Evolutionary conservation across 2,113 vertebrate genomes (phyloP).

Genomic region (Psilopogon haemacephalus): DNA sequence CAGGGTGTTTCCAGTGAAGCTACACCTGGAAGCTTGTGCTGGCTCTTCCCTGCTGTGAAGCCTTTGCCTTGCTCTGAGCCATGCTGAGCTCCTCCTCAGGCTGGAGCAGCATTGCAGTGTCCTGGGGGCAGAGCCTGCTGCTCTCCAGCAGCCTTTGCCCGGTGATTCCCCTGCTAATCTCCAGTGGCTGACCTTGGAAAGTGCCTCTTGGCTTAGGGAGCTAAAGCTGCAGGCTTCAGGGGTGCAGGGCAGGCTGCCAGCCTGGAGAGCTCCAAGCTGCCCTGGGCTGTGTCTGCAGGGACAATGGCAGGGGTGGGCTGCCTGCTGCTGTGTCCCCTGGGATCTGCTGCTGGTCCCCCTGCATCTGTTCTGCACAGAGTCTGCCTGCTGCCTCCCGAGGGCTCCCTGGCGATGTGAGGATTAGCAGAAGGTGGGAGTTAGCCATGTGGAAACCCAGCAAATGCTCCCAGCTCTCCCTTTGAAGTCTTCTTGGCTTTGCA

Average conservation of each 20-base stretch:
- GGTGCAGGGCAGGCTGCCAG: not conserved
- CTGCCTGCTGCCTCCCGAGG: not conserved
- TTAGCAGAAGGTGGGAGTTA: not conserved
- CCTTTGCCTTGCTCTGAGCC: not conserved
- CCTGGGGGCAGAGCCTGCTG: slow-evolving; percentile 1
- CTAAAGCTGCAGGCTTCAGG: slow-evolving; percentile 31
- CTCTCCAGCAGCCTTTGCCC: not conserved
- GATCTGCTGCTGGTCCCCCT: not conserved
- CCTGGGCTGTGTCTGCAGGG: not conserved
- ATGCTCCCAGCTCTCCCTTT: not conserved
- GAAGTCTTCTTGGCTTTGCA: not conserved
- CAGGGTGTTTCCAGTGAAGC: not conserved
- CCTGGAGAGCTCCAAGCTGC: not conserved
- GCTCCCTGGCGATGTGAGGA: not conserved
- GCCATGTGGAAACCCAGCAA: not conserved
- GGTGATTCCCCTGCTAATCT: not conserved
- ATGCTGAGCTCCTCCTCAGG: not conserved
- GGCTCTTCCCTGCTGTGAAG: not conserved
- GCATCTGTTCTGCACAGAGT: not conserved
- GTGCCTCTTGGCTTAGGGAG: slow-evolving; percentile 16
- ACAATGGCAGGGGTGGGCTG: not conserved
- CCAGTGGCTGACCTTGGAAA: slow-evolving; percentile 21
- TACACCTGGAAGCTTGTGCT: not conserved
- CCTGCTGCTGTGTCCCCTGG: not conserved
- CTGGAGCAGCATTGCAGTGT: not conserved